These are phyloP conservation scores for Gallinago jamesoni DNA, from an alignment of 2,113 vertebrate genomes.

Conservation along the genomic window DNA sequence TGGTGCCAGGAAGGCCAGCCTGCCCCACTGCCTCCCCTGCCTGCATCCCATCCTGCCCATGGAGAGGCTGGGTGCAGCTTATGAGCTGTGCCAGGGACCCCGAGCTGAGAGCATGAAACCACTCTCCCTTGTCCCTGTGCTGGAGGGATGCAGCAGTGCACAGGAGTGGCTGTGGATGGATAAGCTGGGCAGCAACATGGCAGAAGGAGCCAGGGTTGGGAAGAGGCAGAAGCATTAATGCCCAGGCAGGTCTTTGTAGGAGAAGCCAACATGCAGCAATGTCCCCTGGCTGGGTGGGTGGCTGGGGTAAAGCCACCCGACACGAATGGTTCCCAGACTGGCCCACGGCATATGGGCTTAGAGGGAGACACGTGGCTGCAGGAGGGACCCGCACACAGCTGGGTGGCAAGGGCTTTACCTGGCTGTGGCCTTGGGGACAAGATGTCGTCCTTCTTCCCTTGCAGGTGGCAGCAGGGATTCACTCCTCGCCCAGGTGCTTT, in stretches of 20 bases:
- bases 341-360: rapidly evolving
- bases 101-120: rapidly evolving
- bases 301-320: not conserved
- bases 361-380: rapidly evolving
- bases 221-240: not conserved
- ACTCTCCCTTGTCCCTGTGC: rapidly evolving
- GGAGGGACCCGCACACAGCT: rapidly evolving
- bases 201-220: not conserved
- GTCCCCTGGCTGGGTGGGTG: not conserved
- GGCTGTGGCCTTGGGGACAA: not conserved
- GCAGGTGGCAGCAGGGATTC: not conserved
- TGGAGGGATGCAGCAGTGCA: not conserved
- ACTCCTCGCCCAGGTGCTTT: not conserved
- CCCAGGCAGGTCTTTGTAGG: not conserved
- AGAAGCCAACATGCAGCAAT: rapidly evolving
- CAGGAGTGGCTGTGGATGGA: rapidly evolving
- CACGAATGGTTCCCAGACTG: not conserved
- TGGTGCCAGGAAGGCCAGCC: not conserved
- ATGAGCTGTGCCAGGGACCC: not conserved
- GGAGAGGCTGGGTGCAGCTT: rapidly evolving
- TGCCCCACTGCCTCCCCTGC: not conserved
- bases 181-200: rapidly evolving
- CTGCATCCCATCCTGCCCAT: not conserved
- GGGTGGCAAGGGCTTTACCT: not conserved
- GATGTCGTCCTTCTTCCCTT: not conserved